Base-by-base conservation (phyloP, 1,140 invertebrate genomes). In the Gryllus bimaculatus region DNA sequence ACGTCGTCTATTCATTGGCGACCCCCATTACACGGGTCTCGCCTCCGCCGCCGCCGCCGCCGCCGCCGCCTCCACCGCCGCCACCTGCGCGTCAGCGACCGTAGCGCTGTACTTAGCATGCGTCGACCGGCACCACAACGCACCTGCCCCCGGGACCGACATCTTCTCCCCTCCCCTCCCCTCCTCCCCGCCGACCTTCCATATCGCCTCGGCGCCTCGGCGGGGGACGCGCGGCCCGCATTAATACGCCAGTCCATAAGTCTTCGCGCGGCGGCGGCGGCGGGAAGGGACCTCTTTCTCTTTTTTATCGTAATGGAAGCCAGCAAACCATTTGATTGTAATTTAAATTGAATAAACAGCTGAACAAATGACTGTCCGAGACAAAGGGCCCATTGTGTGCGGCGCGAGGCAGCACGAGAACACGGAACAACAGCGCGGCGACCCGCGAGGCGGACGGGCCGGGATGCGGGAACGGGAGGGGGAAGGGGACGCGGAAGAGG, bases 301-400 rank as follows among this genome's bases (percentile, higher is more conserved):
- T 66, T 66, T 66, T 66, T 66, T 66, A 66, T 66, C 54, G 54
- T 66, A 66, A 66, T 66, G 54, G 54, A 66, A 66, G 54, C 54
- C 54, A 66, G 54, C 54, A 66, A 66, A 66, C 54, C 54, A 66
- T 66, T 66, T 66, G 54, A 66, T 66, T 66, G 54, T 66, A 66
- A 66, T 66, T 66, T 66, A 66, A 66, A 66, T 66, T 66, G 54
- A 66, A 66, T 66, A 66, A 66, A 66, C 54, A 66, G 54, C 54
- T 66, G 54, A 66, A 66, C 54, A 66, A 66, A 66, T 66, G 54
- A 66, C 54, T 66, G 54, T 66, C 54, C 54, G 54, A 66, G 54
- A 66, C 54, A 66, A 66, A 66, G 54, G 54, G 54, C 54, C 54
- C 7, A 66, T 66, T 66, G 54, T 66, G 54, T 66, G 54, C 54